Conservation (phyloP, 2,797 vertebrate species). For the Enteromius afrohamiltoni region DNA sequence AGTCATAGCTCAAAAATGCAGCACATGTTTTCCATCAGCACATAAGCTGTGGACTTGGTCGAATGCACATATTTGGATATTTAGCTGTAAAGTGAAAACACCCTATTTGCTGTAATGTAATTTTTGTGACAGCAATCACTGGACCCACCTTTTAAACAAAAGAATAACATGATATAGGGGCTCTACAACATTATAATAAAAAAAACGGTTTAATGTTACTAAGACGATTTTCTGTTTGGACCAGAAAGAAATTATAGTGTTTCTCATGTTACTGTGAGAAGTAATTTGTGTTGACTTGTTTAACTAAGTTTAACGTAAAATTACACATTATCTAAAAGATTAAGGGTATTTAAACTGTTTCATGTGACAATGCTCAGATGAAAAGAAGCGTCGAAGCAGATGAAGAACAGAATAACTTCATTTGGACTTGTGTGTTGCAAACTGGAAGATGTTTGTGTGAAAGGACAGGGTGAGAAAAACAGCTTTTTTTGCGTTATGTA, state of each 20-base stretch:
- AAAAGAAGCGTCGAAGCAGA: neutral
- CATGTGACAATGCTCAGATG: constrained; percentile 54
- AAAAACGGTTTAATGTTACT: neutral
- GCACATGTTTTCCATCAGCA: constrained; percentile 79
- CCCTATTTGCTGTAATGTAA: constrained; percentile 68
- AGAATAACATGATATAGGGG: neutral
- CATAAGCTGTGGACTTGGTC: constrained; percentile 69
- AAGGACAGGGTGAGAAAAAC: constrained; percentile 4
- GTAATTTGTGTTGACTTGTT: constrained; percentile 64
- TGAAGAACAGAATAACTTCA: constrained; percentile 17
- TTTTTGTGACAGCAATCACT: constrained; percentile 73
- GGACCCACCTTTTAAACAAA: constrained; percentile 65
- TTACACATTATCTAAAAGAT: constrained; percentile 52
- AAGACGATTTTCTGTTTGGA: neutral
- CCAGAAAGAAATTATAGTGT: constrained; percentile 27
- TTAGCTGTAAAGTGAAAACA: constrained; percentile 70
- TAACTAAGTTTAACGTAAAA: constrained; percentile 65
- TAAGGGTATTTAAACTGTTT: constrained; percentile 43
- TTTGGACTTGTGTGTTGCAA: neutral
- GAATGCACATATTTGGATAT: constrained; percentile 73
- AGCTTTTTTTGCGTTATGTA: constrained; percentile 34
- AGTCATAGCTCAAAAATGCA: constrained; percentile 80
- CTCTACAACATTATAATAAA: constrained; percentile 1
- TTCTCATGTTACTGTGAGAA: constrained; percentile 60
- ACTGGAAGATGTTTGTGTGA: constrained; percentile 5